Conservation (phyloP, 2,113 vertebrate species). For the Pyxicephalus adspersus region DNA sequence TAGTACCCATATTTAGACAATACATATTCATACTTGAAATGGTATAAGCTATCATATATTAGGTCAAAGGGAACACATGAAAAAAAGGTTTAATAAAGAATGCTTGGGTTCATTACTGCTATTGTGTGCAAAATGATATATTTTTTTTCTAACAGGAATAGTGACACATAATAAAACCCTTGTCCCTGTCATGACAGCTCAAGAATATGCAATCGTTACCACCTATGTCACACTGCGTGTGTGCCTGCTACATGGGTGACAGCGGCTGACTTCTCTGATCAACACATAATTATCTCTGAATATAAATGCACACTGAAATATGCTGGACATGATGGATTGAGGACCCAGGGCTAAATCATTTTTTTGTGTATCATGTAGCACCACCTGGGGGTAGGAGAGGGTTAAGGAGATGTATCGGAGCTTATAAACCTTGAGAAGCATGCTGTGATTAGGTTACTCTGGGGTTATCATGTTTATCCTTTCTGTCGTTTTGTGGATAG, state of each 20-base stretch:
- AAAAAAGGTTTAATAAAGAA: slow-evolving; percentile 73
- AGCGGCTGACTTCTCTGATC: slow-evolving; percentile 80
- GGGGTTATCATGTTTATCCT: slow-evolving; percentile 79
- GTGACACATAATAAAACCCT: slow-evolving; percentile 84
- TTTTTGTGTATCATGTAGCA: slow-evolving; percentile 69
- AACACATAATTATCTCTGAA: slow-evolving; percentile 89
- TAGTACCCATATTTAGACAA: neutral
- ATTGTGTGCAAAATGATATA: slow-evolving; percentile 77
- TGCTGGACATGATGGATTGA: slow-evolving; percentile 85
- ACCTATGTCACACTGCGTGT: slow-evolving; percentile 82
- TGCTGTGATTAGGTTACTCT: slow-evolving; percentile 60
- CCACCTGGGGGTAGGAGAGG: slow-evolving; percentile 77
- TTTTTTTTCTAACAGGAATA: slow-evolving; percentile 82
- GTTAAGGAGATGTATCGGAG: slow-evolving; percentile 68
- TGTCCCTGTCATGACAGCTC: slow-evolving; percentile 82
- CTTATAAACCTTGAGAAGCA: slow-evolving; percentile 70
- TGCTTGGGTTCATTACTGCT: slow-evolving; percentile 89
- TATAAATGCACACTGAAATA: slow-evolving; percentile 74
- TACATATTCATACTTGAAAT: slow-evolving; percentile 4
- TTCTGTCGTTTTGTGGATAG: slow-evolving; percentile 67
- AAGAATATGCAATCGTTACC: slow-evolving; percentile 79
- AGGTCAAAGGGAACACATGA: slow-evolving; percentile 71
- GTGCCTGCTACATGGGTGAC: slow-evolving; percentile 82
- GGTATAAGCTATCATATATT: slow-evolving; percentile 66
- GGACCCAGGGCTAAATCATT: slow-evolving; percentile 78